Percentiles rank a stretch among this genome's conserved stretches.
These are phyloP conservation scores for Homarus gammarus DNA, from an alignment of 2,888 invertebrate genomes.

Conservation along the genomic window DNA sequence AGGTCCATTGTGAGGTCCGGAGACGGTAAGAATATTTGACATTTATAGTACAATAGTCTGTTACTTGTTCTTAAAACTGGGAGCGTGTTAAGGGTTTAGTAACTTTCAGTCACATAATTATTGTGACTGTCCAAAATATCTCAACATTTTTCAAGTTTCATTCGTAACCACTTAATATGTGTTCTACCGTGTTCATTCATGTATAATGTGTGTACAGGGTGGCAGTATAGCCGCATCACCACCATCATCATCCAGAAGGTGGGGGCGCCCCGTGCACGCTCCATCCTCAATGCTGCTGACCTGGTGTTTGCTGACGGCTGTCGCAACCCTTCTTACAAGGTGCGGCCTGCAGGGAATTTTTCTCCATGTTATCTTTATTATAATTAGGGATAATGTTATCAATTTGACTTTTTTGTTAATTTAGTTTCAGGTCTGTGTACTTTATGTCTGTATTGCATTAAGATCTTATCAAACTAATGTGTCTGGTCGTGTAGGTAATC, in stretches of 20 bases:
- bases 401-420: neutral
- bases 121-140: no score
- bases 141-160: no score
- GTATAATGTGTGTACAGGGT: slow-evolving; percentile 76
- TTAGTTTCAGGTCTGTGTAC: neutral
- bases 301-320: slow-evolving; percentile 78
- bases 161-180: no score
- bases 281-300: slow-evolving; percentile 76
- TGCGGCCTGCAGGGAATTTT: neutral
- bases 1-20: slow-evolving; percentile 76
- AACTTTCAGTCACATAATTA: no score
- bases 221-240: slow-evolving; percentile 78
- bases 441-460: neutral
- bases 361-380: neutral
- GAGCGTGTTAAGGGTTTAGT: no score
- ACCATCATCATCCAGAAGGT: slow-evolving; percentile 77
- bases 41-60: neutral
- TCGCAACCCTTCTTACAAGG: slow-evolving; percentile 77
- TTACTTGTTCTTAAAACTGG: no score
- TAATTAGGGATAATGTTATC: no score
- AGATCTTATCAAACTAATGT: neutral
- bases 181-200: neutral
- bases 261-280: slow-evolving; percentile 54
- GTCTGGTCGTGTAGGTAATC: slow-evolving; percentile 74
- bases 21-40: slow-evolving; percentile 75